Conservation (phyloP, 2,888 invertebrate genomes). For the Amblyjoppa fuscipennis region DNA sequence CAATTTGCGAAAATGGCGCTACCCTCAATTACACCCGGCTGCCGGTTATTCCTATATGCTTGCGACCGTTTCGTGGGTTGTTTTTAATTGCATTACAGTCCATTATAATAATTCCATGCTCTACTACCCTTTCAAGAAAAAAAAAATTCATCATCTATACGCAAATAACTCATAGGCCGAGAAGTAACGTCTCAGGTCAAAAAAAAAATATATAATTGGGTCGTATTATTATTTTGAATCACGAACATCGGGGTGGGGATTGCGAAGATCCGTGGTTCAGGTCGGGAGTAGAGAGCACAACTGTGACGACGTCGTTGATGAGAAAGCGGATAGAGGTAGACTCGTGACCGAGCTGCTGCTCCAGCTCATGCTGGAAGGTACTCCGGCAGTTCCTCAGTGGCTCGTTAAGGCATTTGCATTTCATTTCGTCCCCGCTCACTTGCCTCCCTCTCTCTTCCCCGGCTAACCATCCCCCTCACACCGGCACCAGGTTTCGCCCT, state of each 20-base stretch:
- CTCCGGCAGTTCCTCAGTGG: slow-evolving; percentile 84
- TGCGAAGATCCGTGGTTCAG: slow-evolving; percentile 53
- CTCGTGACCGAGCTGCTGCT: slow-evolving; percentile 78
- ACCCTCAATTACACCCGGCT: slow-evolving; percentile 63
- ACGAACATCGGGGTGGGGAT: slow-evolving; percentile 39
- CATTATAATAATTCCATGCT: slow-evolving; percentile 64
- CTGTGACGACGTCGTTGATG: slow-evolving; percentile 81
- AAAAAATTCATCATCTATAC: slow-evolving; percentile 54
- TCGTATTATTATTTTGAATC: slow-evolving; percentile 51
- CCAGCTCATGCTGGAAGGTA: slow-evolving; percentile 76
- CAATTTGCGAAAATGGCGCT: slow-evolving; percentile 66
- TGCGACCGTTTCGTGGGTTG: slow-evolving; percentile 55
- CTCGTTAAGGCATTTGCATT: slow-evolving; percentile 85
- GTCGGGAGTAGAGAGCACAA: slow-evolving; percentile 42
- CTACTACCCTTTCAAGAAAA: slow-evolving; percentile 57
- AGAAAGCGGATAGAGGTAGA: slow-evolving; percentile 76
- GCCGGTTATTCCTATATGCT: slow-evolving; percentile 30
- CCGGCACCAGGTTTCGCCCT: slow-evolving; percentile 52
- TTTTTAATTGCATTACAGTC: slow-evolving; percentile 57
- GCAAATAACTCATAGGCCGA: slow-evolving; percentile 46
- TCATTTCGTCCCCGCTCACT: slow-evolving; percentile 81
- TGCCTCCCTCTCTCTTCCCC: background rate
- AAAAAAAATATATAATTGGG: slow-evolving; percentile 8
- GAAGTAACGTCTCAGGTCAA: slow-evolving; percentile 32
- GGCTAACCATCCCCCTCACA: slow-evolving; percentile 52